Percentiles rank a stretch among this genome's conserved stretches.
Conservation (phyloP, 2,113 vertebrate genomes). For the Corythornis madagascariensis region DNA sequence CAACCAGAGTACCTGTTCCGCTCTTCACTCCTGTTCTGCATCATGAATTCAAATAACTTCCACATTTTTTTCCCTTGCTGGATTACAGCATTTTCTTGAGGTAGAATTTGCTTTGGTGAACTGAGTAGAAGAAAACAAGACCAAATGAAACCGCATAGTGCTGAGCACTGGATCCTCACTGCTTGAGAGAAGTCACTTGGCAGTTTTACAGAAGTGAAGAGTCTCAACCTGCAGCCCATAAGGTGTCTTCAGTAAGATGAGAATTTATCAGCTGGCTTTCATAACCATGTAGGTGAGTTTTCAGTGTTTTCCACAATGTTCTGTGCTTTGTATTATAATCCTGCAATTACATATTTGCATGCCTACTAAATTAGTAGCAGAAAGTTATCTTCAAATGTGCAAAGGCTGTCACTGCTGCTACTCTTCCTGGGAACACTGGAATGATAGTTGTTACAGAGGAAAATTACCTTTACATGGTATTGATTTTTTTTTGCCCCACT, state of each 20-base stretch:
- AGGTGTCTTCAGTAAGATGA: neutral
- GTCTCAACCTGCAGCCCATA: neutral
- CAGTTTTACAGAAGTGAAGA: constrained; percentile 1
- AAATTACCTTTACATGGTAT: constrained; percentile 15
- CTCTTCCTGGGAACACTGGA: neutral
- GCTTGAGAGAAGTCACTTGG: neutral
- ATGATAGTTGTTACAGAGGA: neutral
- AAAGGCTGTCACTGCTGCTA: neutral
- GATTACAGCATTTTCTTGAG: neutral
- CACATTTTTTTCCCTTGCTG: neutral
- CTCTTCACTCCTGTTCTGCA: neutral
- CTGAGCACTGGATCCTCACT: neutral
- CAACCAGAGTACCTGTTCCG: neutral
- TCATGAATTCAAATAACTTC: neutral
- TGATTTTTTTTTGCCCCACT: neutral
- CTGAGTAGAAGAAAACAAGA: neutral
- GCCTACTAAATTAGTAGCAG: neutral
- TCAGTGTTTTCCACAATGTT: neutral
- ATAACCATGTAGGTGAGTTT: neutral
- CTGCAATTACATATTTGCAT: neutral
- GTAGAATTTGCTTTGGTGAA: neutral
- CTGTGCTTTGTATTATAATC: neutral
- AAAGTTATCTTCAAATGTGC: constrained; percentile 5
- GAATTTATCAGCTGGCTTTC: constrained; percentile 12
- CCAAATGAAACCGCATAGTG: neutral